These are phyloP conservation scores for Pardosa pseudoannulata DNA, from an alignment of 2,888 invertebrate genomes.

Conservation along the genomic window DNA sequence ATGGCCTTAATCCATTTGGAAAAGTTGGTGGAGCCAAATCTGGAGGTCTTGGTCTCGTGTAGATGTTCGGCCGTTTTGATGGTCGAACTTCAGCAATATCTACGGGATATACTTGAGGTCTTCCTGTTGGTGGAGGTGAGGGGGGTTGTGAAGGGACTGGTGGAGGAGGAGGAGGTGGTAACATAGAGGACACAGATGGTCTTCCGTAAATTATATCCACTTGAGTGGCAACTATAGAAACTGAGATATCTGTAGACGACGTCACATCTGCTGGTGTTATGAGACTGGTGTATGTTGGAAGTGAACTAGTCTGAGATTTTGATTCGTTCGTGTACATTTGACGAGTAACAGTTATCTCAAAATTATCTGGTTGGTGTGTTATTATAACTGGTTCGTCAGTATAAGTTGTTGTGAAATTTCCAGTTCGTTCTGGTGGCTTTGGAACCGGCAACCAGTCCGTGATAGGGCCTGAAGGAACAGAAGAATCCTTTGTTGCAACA, in stretches of 20 bases:
- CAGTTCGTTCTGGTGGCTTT: conserved; percentile 38
- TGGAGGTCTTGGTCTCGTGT: conserved; percentile 35
- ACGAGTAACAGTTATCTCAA: conserved; percentile 74
- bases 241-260: conserved; percentile 48
- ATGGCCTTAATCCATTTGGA: conserved; percentile 42
- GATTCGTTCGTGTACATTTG: conserved; percentile 53
- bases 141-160: conserved; percentile 23
- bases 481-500: background rate
- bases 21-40: conserved; percentile 23
- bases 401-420: conserved; percentile 33
- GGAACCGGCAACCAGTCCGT: conserved; percentile 74
- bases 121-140: conserved; percentile 75
- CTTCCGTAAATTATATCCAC: conserved; percentile 57
- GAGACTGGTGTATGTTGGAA: conserved; percentile 50
- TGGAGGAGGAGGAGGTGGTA: conserved; percentile 29
- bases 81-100: conserved; percentile 81
- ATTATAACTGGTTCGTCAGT: conserved; percentile 74
- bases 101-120: conserved; percentile 81
- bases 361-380: conserved; percentile 70
- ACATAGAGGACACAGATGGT: conserved; percentile 35
- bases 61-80: conserved; percentile 34
- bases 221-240: conserved; percentile 45
- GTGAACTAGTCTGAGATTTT: conserved; percentile 7
- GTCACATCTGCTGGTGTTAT: conserved; percentile 37
- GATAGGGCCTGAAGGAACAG: conserved; percentile 72